phyloP scores from a whole-genome alignment of 2,113 vertebrate species.

The Vulpes ferrilata region DNA sequence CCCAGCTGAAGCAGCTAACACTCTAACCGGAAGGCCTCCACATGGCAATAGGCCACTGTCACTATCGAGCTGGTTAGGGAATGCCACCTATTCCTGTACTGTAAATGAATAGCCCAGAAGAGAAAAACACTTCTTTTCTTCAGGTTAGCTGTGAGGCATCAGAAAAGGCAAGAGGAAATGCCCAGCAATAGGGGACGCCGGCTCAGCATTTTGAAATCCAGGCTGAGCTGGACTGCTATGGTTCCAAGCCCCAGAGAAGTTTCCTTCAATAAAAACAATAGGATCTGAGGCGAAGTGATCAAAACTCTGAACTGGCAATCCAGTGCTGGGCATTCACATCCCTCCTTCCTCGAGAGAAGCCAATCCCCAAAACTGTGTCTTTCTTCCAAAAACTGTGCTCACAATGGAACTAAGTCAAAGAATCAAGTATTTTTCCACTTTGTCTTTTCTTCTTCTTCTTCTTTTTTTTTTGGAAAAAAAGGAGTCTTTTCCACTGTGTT shows the following conservation, averaged over 20 bases:
- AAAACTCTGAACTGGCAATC: neutral
- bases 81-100: neutral
- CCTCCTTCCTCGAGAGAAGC: neutral
- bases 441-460: neutral
- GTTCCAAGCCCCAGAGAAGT: slow-evolving; percentile 4
- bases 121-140: neutral
- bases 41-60: neutral
- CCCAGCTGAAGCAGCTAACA: neutral
- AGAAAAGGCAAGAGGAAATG: neutral
- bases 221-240: neutral
- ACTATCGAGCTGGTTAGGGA: neutral
- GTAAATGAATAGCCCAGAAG: slow-evolving; percentile 38
- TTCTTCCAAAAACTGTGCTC: neutral
- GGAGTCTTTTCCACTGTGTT: neutral
- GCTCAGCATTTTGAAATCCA: neutral
- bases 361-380: neutral
- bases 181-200: neutral
- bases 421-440: slow-evolving; percentile 28
- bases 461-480: neutral
- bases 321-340: neutral
- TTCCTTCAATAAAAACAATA: slow-evolving; percentile 4
- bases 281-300: slow-evolving; percentile 14
- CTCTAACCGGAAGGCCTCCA: neutral
- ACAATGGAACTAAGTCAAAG: neutral
- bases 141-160: neutral